phyloP scores from a whole-genome alignment of 2,113 vertebrate genomes.

The Microcebus murinus region DNA sequence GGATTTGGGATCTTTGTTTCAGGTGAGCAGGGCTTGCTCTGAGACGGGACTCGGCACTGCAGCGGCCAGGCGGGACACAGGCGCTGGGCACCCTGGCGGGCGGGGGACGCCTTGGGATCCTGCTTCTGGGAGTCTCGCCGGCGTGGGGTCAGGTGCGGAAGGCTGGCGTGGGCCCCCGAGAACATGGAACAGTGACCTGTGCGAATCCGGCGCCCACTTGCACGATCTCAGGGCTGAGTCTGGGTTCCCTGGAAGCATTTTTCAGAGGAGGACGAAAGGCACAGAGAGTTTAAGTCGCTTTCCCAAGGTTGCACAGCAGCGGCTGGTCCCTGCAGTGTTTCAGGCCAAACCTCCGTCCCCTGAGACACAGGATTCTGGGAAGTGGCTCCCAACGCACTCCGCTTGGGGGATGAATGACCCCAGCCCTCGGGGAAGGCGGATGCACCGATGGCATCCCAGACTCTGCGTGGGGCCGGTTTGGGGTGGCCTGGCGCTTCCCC shows the following conservation, averaged over 20 bases:
- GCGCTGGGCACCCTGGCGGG: fast-evolving
- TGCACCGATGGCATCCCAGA: fast-evolving
- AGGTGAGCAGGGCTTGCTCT: not conserved
- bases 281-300: not conserved
- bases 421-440: fast-evolving
- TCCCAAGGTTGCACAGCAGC: not conserved
- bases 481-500: fast-evolving
- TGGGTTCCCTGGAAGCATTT: not conserved
- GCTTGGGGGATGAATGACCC: not conserved
- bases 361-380: not conserved
- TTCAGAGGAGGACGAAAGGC: not conserved
- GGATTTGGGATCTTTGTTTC: not conserved
- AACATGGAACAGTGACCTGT: fast-evolving
- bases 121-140: fast-evolving
- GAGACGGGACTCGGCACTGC: not conserved
- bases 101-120: fast-evolving
- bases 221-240: too few relatives aligned
- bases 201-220: fast-evolving
- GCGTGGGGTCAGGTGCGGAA: fast-evolving
- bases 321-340: not conserved
- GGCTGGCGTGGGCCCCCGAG: fast-evolving
- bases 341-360: not conserved
- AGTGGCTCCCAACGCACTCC: not conserved
- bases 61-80: not conserved
- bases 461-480: not conserved